Evolutionary conservation across 2,113 vertebrate species (phyloP).

Genomic region (Rhombomys opimus): DNA sequence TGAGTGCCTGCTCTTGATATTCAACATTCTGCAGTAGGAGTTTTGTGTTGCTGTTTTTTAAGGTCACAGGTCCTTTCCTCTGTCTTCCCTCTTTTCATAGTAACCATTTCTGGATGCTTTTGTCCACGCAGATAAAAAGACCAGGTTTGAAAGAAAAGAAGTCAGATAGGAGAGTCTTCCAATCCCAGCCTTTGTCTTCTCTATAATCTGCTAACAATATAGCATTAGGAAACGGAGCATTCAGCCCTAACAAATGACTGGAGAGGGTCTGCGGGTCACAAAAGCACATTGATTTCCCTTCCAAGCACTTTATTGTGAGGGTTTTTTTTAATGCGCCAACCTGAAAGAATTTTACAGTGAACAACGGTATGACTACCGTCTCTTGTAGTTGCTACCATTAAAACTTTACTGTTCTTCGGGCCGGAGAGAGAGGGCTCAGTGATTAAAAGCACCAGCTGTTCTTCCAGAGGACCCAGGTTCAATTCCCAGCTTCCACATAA

Average conservation of each 20-base stretch:
- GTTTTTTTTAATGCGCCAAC: slow-evolving; percentile 45
- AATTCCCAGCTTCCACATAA: neutral
- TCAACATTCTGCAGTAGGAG: slow-evolving; percentile 59
- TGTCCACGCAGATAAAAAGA: slow-evolving; percentile 68
- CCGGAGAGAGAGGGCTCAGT: neutral
- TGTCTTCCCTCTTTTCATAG: slow-evolving; percentile 49
- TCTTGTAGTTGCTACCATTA: slow-evolving; percentile 27
- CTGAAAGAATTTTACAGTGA: slow-evolving; percentile 55
- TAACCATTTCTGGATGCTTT: slow-evolving; percentile 70
- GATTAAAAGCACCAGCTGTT: neutral
- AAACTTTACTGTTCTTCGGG: neutral
- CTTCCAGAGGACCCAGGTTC: neutral
- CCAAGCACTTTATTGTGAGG: neutral
- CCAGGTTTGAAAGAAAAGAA: slow-evolving; percentile 66
- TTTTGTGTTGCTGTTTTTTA: slow-evolving; percentile 1
- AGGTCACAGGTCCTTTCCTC: slow-evolving; percentile 28
- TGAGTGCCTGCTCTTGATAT: slow-evolving; percentile 61
- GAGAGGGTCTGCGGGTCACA: neutral
- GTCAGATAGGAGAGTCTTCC: slow-evolving; percentile 54
- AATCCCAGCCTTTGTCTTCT: slow-evolving; percentile 43
- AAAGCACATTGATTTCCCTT: neutral
- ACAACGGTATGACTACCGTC: neutral
- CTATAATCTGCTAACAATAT: slow-evolving; percentile 34
- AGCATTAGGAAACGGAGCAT: slow-evolving; percentile 43
- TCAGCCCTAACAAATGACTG: neutral